Percentiles rank a stretch among this genome's conserved stretches.
phyloP scores from a whole-genome alignment of 2,113 vertebrate genomes.

The Rhinolophus sinicus region DNA sequence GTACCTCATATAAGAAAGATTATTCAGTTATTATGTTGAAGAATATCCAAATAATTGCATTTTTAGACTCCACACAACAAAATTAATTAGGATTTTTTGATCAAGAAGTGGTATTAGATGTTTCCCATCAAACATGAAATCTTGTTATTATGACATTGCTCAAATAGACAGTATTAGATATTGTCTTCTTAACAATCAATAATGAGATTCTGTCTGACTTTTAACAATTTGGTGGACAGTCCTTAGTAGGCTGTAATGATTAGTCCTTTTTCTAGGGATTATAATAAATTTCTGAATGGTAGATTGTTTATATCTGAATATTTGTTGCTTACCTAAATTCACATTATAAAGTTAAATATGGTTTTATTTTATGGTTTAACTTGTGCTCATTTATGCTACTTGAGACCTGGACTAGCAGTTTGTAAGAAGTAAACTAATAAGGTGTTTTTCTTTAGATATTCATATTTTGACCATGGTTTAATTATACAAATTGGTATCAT shows the following conservation, averaged over 20 bases:
- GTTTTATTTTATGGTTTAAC: not conserved
- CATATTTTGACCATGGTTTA: not conserved
- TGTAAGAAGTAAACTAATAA: not conserved
- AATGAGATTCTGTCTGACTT: not conserved
- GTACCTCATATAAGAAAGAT: not conserved
- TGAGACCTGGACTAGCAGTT: not conserved
- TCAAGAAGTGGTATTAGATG: not conserved
- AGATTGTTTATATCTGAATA: conserved; percentile 20
- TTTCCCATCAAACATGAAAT: conserved; percentile 25
- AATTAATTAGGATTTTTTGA: not conserved
- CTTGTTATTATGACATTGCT: conserved; percentile 11
- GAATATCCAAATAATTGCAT: conserved; percentile 11
- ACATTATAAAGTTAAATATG: not conserved
- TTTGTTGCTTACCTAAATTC: not conserved
- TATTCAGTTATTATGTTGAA: not conserved
- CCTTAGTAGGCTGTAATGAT: not conserved
- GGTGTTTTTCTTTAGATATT: not conserved
- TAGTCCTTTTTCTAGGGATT: not conserved
- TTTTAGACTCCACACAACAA: not conserved
- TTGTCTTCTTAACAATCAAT: not conserved
- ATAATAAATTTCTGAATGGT: not conserved
- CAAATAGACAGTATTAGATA: not conserved
- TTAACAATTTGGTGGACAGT: not conserved
- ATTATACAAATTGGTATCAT: not conserved
- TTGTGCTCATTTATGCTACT: not conserved